A percentile compares a stretch with the other conserved stretches of the same genome.
These are phyloP conservation scores for Rhodeus uyekii DNA, from an alignment of 2,797 vertebrate species.

Conservation along the genomic window DNA sequence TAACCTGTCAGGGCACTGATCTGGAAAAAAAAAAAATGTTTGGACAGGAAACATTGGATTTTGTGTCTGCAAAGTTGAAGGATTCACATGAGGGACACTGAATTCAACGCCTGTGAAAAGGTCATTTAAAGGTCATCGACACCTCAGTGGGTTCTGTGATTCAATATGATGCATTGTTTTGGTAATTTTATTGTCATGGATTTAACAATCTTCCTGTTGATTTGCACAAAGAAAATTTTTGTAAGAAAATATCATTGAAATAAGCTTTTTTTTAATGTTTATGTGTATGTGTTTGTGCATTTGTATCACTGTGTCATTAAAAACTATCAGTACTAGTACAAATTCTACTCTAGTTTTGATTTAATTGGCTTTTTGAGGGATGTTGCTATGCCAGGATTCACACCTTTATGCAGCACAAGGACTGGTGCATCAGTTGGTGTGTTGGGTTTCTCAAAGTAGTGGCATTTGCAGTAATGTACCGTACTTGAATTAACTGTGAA, in stretches of 20 bases:
- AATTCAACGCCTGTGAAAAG: slow-evolving; percentile 46
- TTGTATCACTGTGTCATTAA: slow-evolving; percentile 13
- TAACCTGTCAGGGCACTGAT: background rate
- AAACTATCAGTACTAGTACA: background rate
- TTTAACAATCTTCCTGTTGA: slow-evolving; percentile 50
- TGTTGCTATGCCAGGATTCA: background rate
- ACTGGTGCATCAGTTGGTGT: slow-evolving; percentile 9
- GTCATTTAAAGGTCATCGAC: slow-evolving; percentile 23
- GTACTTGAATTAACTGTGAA: slow-evolving; percentile 37
- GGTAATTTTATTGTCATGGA: slow-evolving; percentile 42
- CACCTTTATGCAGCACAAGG: slow-evolving; percentile 14
- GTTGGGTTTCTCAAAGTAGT: slow-evolving; percentile 6
- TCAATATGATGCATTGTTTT: slow-evolving; percentile 46
- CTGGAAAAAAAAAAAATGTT: background rate
- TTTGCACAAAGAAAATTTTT: slow-evolving; percentile 56
- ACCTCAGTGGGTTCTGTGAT: slow-evolving; percentile 41
- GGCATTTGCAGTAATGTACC: slow-evolving; percentile 23
- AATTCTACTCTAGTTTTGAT: background rate
- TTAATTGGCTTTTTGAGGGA: background rate
- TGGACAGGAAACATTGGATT: background rate
- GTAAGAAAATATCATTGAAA: slow-evolving; percentile 19
- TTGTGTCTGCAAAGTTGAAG: background rate
- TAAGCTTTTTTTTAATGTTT: no score
- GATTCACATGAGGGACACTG: slow-evolving; percentile 39
- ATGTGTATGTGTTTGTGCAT: slow-evolving; percentile 46